A percentile compares a stretch with the other conserved stretches of the same genome.
These are phyloP conservation scores for Spea bombifrons DNA, from an alignment of 2,113 vertebrate species.

Conservation along the genomic window DNA sequence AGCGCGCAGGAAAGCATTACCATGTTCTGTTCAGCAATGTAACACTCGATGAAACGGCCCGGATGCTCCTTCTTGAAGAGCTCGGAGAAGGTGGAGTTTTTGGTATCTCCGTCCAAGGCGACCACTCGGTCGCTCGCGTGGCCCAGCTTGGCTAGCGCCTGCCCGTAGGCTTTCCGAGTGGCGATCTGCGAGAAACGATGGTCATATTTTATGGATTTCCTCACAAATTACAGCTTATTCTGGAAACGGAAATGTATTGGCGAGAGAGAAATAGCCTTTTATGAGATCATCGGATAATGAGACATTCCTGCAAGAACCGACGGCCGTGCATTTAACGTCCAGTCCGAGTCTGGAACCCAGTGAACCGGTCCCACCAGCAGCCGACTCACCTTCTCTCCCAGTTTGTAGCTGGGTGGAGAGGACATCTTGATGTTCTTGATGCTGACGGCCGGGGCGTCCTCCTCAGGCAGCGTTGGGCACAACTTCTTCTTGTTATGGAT, in stretches of 20 bases:
- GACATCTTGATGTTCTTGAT: constrained; percentile 87
- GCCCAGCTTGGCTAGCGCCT: constrained; percentile 84
- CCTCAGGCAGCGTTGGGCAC: constrained; percentile 75
- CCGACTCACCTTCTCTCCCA: constrained; percentile 82
- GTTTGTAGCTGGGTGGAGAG: constrained; percentile 83
- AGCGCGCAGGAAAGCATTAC: constrained; percentile 57
- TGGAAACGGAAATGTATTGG: no score
- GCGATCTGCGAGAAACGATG: constrained; percentile 68
- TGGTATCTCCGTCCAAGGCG: constrained; percentile 89
- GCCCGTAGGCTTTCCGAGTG: constrained; percentile 87
- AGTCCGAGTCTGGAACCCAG: no score
- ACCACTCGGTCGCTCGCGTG: constrained; percentile 82
- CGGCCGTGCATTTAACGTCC: no score
- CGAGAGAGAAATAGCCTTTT: no score
- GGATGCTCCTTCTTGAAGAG: constrained; percentile 92
- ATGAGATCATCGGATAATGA: no score
- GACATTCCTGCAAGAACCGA: no score
- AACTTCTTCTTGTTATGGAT: constrained; percentile 87
- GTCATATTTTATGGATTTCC: no score
- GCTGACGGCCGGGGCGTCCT: constrained; percentile 79
- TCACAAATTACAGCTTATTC: not conserved
- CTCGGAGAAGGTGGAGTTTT: constrained; percentile 90
- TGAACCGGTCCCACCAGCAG: no score
- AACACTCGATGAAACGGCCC: constrained; percentile 88
- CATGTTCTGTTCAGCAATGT: constrained; percentile 95